Evolutionary conservation across 1,140 invertebrate genomes (phyloP), one percentile per base, ranked within the genome.

Genomic region (Drosophila azteca): DNA sequence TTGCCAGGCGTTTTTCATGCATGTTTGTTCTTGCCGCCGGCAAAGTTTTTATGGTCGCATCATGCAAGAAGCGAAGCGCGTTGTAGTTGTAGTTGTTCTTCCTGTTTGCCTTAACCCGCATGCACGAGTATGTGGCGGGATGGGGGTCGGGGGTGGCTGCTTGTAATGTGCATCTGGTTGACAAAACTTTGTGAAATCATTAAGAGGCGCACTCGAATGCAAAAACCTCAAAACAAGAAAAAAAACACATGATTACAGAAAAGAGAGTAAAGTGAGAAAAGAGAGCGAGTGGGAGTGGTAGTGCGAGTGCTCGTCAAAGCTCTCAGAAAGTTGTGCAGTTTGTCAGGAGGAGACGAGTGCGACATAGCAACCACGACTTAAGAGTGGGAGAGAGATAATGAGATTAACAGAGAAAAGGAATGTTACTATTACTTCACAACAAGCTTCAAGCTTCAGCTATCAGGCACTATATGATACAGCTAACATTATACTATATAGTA

Each of bases 1-100:
- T 80, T 74, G 31, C 64, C 69, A 64, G 79, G 61, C 78, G 80
- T 81, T 82, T 82, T 82, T 81, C 79, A 82, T 81, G 68, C 74
- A 57, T 54, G 55, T 64, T 51, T 54, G 61, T 60, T 48, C 44
- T 41, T 82, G 46, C 55, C 57, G 45, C 65, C 72, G 68, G 63
- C 53, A 82, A 82, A 82, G 57, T 82, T 80, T 82, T 82, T 82
- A 82, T 74, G 58, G 78, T 61, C 73, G 50, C 79, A 77, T 69
- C 68, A 73, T 51, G 58, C 77, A 77, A 77, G 77, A 64, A 53
- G 67, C 67, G 77, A 64, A 53, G 67, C 67, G 53, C 35, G 22
- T 35, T 65, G 55, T 66, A 72, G 22, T 35, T 65, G 55, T 66
- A 72, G 69, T 66, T 80, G 54, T 63, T 65, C 66, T 51, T 39